These are phyloP conservation scores for Drosophila paramelanica DNA, from an alignment of 2,888 invertebrate species.

Conservation along the genomic window DNA sequence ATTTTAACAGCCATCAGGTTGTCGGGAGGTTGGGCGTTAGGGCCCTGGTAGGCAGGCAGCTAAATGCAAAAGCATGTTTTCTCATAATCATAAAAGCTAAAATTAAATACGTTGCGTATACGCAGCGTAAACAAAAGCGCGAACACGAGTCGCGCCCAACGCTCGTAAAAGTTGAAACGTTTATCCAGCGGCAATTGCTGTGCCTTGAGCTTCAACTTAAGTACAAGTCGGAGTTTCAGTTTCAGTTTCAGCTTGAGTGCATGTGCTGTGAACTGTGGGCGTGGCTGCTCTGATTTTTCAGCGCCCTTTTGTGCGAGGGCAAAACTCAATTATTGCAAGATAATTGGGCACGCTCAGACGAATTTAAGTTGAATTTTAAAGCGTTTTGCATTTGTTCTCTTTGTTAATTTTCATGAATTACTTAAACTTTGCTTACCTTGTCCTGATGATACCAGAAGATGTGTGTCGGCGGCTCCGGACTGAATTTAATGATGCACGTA, in stretches of 20 bases:
- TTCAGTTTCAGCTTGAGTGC: conserved; percentile 32
- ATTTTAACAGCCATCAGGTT: conserved; percentile 1
- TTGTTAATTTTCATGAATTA: conserved; percentile 47
- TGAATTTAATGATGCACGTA: conserved; percentile 91
- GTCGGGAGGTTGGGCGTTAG: background rate
- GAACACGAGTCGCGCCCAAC: conserved; percentile 34
- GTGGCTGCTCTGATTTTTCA: conserved; percentile 26
- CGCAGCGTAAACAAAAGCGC: conserved; percentile 67
- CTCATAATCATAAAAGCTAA: conserved; percentile 80
- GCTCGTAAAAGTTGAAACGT: conserved; percentile 77
- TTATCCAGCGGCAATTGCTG: conserved; percentile 73
- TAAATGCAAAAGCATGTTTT: conserved; percentile 79
- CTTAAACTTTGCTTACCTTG: conserved; percentile 88
- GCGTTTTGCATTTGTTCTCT: conserved; percentile 8
- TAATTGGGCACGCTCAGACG: conserved; percentile 64
- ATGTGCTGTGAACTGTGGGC: conserved; percentile 15
- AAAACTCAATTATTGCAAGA: conserved; percentile 76
- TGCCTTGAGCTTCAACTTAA: conserved; percentile 27
- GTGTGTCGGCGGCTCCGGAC: conserved; percentile 95
- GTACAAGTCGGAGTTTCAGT: conserved; percentile 21
- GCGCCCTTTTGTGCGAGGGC: conserved; percentile 24
- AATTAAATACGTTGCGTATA: conserved; percentile 79
- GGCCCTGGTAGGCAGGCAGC: conserved; percentile 19
- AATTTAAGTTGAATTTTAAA: conserved; percentile 24
- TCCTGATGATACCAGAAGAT: conserved; percentile 98